Evolutionary conservation across 2,113 vertebrate species (phyloP).

Genomic region (Ophthalmolycus amberensis): DNA sequence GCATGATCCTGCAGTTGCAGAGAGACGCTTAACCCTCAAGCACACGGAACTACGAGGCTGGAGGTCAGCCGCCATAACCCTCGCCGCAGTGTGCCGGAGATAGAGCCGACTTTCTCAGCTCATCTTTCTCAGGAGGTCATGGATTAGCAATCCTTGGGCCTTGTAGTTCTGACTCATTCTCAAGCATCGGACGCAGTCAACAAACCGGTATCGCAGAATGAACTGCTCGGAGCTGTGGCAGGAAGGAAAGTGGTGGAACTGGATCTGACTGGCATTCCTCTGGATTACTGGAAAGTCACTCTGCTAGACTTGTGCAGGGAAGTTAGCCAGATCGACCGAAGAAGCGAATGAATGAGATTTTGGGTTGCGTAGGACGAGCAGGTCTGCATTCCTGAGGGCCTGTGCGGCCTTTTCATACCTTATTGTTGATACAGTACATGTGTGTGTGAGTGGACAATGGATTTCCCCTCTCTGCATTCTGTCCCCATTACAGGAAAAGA

Average conservation of each 20-base stretch:
- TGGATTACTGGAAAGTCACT: constrained; percentile 37
- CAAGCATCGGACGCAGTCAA: constrained; percentile 30
- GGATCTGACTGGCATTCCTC: constrained; percentile 44
- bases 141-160: constrained; percentile 71
- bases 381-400: constrained; percentile 2
- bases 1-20: constrained; percentile 57
- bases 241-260: constrained; percentile 72
- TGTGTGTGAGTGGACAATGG: constrained; percentile 35
- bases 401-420: background rate
- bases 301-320: background rate
- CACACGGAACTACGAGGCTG: constrained; percentile 54
- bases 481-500: constrained; percentile 50
- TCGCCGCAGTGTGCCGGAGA: constrained; percentile 45
- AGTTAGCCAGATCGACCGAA: background rate
- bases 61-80: constrained; percentile 52
- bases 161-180: constrained; percentile 60
- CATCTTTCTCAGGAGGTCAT: constrained; percentile 74
- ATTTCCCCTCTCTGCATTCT: constrained; percentile 40
- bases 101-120: constrained; percentile 61
- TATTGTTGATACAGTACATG: background rate
- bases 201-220: constrained; percentile 22
- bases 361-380: background rate
- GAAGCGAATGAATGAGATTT: background rate
- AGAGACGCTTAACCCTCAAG: constrained; percentile 60
- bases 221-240: constrained; percentile 52